Conservation (phyloP, 1,140 invertebrate genomes). For the Lysiphlebus fabarum region DNA sequence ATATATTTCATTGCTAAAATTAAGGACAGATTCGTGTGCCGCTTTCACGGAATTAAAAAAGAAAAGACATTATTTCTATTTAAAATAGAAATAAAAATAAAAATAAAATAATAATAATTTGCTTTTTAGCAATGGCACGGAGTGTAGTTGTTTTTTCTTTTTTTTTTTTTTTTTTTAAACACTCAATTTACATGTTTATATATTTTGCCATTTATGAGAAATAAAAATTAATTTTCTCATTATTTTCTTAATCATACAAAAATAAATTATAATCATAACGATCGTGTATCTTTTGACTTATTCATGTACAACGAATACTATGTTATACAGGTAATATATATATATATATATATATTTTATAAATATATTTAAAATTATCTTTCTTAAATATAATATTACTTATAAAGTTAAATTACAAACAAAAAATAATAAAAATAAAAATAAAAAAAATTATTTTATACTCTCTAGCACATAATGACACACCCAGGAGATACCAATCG, state of each 20-base stretch:
- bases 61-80: not conserved
- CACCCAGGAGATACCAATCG: slow-evolving; percentile 25
- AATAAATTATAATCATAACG: slow-evolving; percentile 48
- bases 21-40: slow-evolving; percentile 3
- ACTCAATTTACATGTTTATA: not conserved
- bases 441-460: slow-evolving; percentile 24
- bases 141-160: no score
- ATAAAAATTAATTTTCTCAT: slow-evolving; percentile 23
- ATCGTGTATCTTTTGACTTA: slow-evolving; percentile 43
- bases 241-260: slow-evolving; percentile 43
- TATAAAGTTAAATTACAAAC: slow-evolving; percentile 22
- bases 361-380: slow-evolving; percentile 22
- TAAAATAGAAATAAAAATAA: no score
- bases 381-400: slow-evolving; percentile 19
- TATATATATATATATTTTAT: slow-evolving; percentile 23
- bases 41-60: not conserved
- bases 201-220: not conserved
- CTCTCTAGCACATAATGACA: slow-evolving; percentile 31
- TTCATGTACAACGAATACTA: slow-evolving; percentile 46
- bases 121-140: slow-evolving; percentile 6
- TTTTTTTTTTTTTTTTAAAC: not conserved
- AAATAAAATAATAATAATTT: not conserved
- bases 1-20: not conserved
- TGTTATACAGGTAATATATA: slow-evolving; percentile 35
- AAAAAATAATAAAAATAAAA: no score